Percentiles rank a stretch among this genome's conserved stretches.
phyloP scores from a whole-genome alignment of 1,140 invertebrate genomes.

The Conopomorpha cramerella region DNA sequence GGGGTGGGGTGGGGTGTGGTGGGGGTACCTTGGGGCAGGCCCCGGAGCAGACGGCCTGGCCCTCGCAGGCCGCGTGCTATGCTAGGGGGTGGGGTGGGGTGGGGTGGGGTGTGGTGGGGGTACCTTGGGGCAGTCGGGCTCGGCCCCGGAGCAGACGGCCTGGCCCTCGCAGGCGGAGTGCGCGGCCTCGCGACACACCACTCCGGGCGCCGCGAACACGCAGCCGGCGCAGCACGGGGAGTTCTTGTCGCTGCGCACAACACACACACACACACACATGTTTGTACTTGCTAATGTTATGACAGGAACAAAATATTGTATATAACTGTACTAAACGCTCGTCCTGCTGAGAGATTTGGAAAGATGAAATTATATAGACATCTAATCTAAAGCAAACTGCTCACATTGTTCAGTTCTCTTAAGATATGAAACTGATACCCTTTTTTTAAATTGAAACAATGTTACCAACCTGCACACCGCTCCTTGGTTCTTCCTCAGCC shows the following conservation, averaged over 20 bases:
- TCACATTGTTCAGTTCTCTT: no score
- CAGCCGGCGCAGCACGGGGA: slow-evolving; percentile 92
- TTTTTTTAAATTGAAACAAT: no score
- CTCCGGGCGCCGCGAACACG: slow-evolving; percentile 77
- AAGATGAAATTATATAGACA: no score
- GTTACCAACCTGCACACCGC: slow-evolving; percentile 79
- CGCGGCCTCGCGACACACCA: slow-evolving; percentile 86
- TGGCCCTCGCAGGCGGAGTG: slow-evolving; percentile 90
- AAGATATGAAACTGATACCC: no score
- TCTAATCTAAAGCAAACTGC: no score
- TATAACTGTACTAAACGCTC: no score
- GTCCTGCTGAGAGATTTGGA: no score
- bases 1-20: no score
- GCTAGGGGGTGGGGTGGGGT: no score
- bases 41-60: slow-evolving; percentile 75
- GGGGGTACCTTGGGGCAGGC: slow-evolving; percentile 57
- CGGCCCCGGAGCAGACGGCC: slow-evolving; percentile 67
- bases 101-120: no score
- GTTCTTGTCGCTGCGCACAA: slow-evolving; percentile 91
- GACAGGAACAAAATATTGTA: neutral
- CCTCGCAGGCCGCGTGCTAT: no score
- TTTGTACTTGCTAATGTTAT: slow-evolving; percentile 1
- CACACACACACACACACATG: neutral
- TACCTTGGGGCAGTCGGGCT: slow-evolving; percentile 61
- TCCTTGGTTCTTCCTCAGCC: slow-evolving; percentile 76